Percentiles rank a stretch among this genome's conserved stretches.
phyloP scores from a whole-genome alignment of 2,113 vertebrate genomes.

The Narcine bancroftii region DNA sequence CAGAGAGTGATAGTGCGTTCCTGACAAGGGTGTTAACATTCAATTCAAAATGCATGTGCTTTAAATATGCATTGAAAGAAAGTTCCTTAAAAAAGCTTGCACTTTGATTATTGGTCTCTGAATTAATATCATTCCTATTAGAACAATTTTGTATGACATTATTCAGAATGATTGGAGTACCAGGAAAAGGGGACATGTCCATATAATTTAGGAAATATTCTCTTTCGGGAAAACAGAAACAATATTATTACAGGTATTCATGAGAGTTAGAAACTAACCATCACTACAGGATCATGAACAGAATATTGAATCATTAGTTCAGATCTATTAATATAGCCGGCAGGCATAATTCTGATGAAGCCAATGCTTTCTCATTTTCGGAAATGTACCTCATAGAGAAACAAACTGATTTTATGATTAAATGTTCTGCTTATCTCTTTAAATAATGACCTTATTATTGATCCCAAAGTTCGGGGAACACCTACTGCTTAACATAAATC shows the following conservation, averaged over 20 bases:
- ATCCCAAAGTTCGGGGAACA: background rate
- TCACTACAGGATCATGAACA: background rate
- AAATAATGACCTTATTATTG: background rate
- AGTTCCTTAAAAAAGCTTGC: background rate
- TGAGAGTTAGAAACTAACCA: background rate
- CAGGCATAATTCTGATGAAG: background rate
- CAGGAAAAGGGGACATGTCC: background rate
- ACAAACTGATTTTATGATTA: slow-evolving; percentile 14
- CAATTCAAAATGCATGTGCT: background rate
- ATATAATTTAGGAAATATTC: background rate
- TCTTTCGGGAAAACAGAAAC: background rate
- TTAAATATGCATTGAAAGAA: no score
- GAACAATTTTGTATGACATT: background rate
- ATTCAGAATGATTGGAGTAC: background rate
- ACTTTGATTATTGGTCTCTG: background rate
- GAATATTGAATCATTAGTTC: slow-evolving; percentile 21
- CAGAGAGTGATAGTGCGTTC: no score
- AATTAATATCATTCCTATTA: background rate
- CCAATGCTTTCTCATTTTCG: background rate
- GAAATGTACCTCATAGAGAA: background rate
- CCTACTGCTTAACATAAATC: background rate
- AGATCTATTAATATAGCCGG: background rate
- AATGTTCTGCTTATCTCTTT: background rate
- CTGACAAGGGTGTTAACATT: background rate
- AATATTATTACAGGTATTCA: background rate